Evolutionary conservation across 2,888 invertebrate genomes (phyloP).

Genomic region (Cotesia congregata): DNA sequence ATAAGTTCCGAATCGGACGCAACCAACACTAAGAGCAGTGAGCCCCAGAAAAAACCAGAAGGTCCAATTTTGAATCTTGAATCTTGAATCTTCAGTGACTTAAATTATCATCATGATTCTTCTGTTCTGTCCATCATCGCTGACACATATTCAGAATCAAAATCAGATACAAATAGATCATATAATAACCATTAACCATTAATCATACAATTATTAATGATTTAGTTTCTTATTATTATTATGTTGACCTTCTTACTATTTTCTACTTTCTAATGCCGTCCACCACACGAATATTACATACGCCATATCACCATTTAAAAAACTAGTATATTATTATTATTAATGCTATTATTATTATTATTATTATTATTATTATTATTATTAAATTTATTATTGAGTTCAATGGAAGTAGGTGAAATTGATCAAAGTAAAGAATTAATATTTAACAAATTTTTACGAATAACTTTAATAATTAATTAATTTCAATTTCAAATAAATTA

Average conservation of each 20-base stretch:
- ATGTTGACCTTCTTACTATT: background rate
- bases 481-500: too few relatives aligned
- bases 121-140: background rate
- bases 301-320: background rate
- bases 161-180: background rate
- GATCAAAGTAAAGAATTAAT: too few relatives aligned
- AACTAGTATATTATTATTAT: background rate
- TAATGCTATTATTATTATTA: too few relatives aligned
- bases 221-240: background rate
- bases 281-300: background rate
- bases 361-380: too few relatives aligned
- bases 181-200: too few relatives aligned
- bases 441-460: too few relatives aligned
- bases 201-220: background rate
- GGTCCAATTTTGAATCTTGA: background rate
- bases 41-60: slow-evolving; percentile 69
- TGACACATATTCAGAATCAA: background rate
- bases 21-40: slow-evolving; percentile 70
- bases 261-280: background rate
- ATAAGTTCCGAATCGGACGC: slow-evolving; percentile 67
- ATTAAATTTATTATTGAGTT: too few relatives aligned
- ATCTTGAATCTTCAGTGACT: background rate
- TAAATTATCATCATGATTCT: background rate
- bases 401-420: too few relatives aligned
- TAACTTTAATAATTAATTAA: too few relatives aligned